Evolutionary conservation across 1,140 invertebrate genomes (phyloP).

Genomic region (Anastrepha ludens): DNA sequence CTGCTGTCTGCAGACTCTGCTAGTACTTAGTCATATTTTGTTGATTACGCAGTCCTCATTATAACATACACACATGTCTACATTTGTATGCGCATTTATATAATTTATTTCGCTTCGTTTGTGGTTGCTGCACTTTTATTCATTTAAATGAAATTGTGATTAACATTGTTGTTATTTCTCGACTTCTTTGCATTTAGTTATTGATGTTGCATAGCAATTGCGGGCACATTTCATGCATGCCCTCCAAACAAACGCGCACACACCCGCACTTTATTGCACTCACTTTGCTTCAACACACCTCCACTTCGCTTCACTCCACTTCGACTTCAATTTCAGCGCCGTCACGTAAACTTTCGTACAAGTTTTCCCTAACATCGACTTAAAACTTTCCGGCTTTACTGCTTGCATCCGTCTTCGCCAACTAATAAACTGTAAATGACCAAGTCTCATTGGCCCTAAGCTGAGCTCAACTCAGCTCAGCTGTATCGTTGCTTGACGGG

Average conservation of each 20-base stretch:
- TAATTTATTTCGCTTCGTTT: neutral
- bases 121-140: too few species aligned
- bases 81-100: neutral
- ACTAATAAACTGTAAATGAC: constrained; percentile 36
- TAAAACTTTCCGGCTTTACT: too few species aligned
- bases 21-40: neutral
- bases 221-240: too few species aligned
- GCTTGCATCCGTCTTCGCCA: constrained; percentile 35
- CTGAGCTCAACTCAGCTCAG: neutral
- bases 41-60: constrained; percentile 6
- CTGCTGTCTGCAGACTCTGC: neutral
- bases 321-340: neutral
- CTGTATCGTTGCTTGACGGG: neutral
- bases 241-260: neutral
- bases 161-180: neutral
- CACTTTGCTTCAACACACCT: neutral
- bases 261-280: neutral
- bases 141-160: neutral
- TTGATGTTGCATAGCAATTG: neutral
- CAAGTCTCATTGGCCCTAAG: constrained; percentile 38
- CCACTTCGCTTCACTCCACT: too few species aligned
- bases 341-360: neutral
- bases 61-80: neutral
- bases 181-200: neutral
- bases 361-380: neutral